Evolutionary conservation across 2,797 vertebrate genomes (phyloP).

Genomic region (Crotalus adamanteus): DNA sequence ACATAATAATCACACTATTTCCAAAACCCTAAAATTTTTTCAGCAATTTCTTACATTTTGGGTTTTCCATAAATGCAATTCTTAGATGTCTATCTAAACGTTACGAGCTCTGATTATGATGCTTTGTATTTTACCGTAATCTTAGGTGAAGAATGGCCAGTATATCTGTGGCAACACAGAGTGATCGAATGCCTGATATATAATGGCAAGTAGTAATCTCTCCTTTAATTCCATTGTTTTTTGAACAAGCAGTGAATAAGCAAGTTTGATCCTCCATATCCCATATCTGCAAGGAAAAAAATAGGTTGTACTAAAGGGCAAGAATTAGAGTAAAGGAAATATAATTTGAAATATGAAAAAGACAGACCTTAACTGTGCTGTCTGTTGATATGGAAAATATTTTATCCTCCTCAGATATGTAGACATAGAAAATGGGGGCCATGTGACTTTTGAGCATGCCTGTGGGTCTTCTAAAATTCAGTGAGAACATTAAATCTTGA

Average conservation of each 20-base stretch:
- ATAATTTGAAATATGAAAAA: not conserved
- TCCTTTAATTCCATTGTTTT: conserved; percentile 68
- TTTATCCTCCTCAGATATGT: conserved; percentile 71
- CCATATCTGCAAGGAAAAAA: conserved; percentile 72
- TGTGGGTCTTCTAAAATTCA: conserved; percentile 68
- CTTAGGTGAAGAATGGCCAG: conserved; percentile 71
- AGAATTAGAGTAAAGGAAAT: not conserved
- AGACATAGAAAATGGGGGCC: conserved; percentile 69
- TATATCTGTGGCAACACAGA: conserved; percentile 70
- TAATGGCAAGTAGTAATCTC: conserved; percentile 71
- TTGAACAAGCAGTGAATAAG: conserved; percentile 70
- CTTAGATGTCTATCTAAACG: not conserved
- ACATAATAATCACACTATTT: not conserved
- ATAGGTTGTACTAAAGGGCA: not conserved
- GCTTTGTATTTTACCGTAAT: conserved; percentile 62
- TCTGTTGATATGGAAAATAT: conserved; percentile 74
- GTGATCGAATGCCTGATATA: conserved; percentile 58
- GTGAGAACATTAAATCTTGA: conserved; percentile 38
- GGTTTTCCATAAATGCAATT: not conserved
- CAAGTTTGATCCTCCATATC: conserved; percentile 77
- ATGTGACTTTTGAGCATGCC: conserved; percentile 75
- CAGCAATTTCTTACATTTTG: not conserved
- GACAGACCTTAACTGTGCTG: conserved; percentile 70
- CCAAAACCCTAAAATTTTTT: not conserved
- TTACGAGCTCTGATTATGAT: not conserved